These are phyloP conservation scores for Harpagus bidentatus DNA, from an alignment of 2,113 vertebrate genomes.

Conservation along the genomic window DNA sequence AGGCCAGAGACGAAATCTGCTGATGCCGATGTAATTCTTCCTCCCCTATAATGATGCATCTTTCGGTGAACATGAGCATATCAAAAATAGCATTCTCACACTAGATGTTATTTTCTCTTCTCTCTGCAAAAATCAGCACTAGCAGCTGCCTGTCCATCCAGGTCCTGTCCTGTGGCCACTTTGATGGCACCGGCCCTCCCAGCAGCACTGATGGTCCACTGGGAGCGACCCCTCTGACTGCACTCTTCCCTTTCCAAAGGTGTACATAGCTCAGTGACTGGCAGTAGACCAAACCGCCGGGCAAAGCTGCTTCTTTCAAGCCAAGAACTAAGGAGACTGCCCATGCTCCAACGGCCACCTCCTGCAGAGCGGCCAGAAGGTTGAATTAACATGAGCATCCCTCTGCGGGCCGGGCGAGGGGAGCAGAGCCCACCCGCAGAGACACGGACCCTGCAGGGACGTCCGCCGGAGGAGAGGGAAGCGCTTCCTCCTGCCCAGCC, in stretches of 20 bases:
- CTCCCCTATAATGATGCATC: rapidly evolving
- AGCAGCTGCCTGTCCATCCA: background rate
- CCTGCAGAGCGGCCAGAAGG: background rate
- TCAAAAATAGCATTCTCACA: background rate
- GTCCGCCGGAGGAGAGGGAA: background rate
- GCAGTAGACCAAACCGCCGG: rapidly evolving
- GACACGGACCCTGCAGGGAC: rapidly evolving
- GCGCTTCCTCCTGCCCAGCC: background rate
- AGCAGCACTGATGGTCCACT: background rate
- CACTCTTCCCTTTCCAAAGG: background rate
- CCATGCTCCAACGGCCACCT: rapidly evolving
- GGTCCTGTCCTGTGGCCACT: rapidly evolving
- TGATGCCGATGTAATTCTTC: background rate
- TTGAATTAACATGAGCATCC: rapidly evolving
- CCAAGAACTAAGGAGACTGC: rapidly evolving
- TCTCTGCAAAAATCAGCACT: background rate
- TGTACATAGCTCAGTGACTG: rapidly evolving
- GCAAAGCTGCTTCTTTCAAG: background rate
- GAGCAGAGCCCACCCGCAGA: background rate
- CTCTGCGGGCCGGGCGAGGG: background rate
- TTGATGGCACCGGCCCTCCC: background rate
- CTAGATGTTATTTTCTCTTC: background rate
- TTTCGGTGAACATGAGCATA: background rate
- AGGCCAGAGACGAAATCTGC: background rate
- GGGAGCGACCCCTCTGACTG: background rate